Conservation (phyloP, 2,888 invertebrate species). For the Catocala sponsa region DNA sequence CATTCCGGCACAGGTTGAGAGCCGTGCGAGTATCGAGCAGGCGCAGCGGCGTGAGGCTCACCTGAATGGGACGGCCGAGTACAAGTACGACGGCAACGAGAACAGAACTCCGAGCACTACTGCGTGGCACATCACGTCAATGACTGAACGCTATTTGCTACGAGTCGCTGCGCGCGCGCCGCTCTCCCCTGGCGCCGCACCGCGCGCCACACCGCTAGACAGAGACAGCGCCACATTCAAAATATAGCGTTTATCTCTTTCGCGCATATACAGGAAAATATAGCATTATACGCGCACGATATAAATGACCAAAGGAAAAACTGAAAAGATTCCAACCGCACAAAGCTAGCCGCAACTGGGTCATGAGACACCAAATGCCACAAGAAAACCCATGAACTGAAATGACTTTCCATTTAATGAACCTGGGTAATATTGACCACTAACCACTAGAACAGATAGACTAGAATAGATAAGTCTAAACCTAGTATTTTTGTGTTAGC, state of each 20-base stretch:
- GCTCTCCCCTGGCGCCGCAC: slow-evolving; percentile 26
- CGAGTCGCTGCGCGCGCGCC: slow-evolving; percentile 32
- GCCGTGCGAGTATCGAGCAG: slow-evolving; percentile 17
- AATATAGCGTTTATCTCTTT: slow-evolving; percentile 27
- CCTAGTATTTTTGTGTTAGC: no score
- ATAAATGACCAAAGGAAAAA: slow-evolving; percentile 18
- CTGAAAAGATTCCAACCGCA: neutral
- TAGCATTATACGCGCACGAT: slow-evolving; percentile 11
- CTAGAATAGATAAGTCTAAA: no score
- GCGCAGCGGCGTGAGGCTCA: slow-evolving; percentile 58
- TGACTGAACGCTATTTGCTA: slow-evolving; percentile 47
- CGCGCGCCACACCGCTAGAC: slow-evolving; percentile 25
- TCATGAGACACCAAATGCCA: neutral
- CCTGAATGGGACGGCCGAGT: slow-evolving; percentile 83
- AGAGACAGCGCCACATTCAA: slow-evolving; percentile 27
- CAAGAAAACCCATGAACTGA: no score
- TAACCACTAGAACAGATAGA: no score
- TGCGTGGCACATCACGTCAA: slow-evolving; percentile 78
- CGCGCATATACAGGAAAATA: slow-evolving; percentile 25
- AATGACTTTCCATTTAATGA: no score
- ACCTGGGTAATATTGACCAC: no score
- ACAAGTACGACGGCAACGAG: slow-evolving; percentile 80
- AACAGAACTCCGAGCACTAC: slow-evolving; percentile 81
- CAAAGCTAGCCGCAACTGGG: slow-evolving; percentile 3
- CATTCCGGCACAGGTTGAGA: slow-evolving; percentile 13